Conservation (phyloP, 2,797 vertebrate species). For the Masticophis lateralis region DNA sequence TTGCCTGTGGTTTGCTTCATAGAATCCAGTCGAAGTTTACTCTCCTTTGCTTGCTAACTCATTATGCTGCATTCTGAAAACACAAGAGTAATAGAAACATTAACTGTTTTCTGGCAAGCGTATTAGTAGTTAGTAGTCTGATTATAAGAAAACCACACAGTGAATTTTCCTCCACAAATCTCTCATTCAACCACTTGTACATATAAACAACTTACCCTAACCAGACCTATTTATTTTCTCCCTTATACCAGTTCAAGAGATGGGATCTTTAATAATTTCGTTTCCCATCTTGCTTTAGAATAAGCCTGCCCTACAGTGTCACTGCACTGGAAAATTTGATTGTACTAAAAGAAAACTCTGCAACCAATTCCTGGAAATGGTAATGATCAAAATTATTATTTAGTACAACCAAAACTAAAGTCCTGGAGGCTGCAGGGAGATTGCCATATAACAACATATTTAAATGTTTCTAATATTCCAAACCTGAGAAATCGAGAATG, state of each 20-base stretch:
- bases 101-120: conserved; percentile 55
- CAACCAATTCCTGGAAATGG: neutral
- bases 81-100: conserved; percentile 51
- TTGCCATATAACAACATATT: neutral
- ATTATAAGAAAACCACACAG: conserved; percentile 45
- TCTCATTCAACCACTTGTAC: neutral
- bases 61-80: neutral
- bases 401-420: neutral
- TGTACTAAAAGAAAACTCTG: neutral
- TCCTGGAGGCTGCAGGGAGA: neutral
- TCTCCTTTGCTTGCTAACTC: conserved; percentile 14
- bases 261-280: neutral
- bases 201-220: conserved; percentile 28
- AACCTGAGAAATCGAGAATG: neutral
- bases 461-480: neutral
- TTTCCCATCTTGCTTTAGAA: neutral
- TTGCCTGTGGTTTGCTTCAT: neutral
- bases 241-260: neutral
- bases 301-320: neutral
- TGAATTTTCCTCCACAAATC: conserved; percentile 27
- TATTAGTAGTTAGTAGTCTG: neutral
- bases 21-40: neutral
- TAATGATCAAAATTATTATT: neutral
- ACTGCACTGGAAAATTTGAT: neutral
- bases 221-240: neutral